Evolutionary conservation across 2,797 vertebrate genomes (phyloP), one percentile per base, ranked within the genome.

Genomic region (Anolis apletophallus): DNA sequence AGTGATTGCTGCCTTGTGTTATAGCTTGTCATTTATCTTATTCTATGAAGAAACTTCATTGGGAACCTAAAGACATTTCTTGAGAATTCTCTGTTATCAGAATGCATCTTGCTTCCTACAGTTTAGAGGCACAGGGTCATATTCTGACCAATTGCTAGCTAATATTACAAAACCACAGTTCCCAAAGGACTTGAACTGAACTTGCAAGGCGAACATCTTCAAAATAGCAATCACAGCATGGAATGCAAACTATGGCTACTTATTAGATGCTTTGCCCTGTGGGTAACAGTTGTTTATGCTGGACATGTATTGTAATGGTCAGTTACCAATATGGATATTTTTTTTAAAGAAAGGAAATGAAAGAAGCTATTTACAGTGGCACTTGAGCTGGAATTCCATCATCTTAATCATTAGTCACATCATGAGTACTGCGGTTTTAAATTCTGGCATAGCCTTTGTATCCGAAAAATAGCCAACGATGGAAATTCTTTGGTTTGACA

Each of bases 111-210:
- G 7, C 52, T 90, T 57, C 72, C 8, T n/a, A 0, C 7, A 1
- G 71, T 21, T 78, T 21, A 85, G 26, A 12, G 34, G 84, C 61
- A 54, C 8, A 85, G 1, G 5, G 36, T 34, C 72, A 3, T 85
- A 88, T 59, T 88, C 1, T 9, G 72, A 1, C 36, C 32, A n/a
- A 7, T 90, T 59, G 3, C 64, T 82, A 86, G 0, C 13, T 76
- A 84, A 77, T 90, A 3, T 52, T 88, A 88, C 80, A 91, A 88
- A 55, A 26, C 0, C 21, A 4, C 69, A 5, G 8, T 90, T 88
- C 1, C 67, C 59, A 87, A 75, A 72, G 85, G 36, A 50, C 8
- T 10, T 91, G 74, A 76, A 67, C 68, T 94, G 11, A 40, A 83
- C 57, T 69, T 64, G 0, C 21, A 89, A 87, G 9, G 80, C 19